Evolutionary conservation across 2,888 invertebrate species (phyloP).

Genomic region (Enchytraeus crypticus): DNA sequence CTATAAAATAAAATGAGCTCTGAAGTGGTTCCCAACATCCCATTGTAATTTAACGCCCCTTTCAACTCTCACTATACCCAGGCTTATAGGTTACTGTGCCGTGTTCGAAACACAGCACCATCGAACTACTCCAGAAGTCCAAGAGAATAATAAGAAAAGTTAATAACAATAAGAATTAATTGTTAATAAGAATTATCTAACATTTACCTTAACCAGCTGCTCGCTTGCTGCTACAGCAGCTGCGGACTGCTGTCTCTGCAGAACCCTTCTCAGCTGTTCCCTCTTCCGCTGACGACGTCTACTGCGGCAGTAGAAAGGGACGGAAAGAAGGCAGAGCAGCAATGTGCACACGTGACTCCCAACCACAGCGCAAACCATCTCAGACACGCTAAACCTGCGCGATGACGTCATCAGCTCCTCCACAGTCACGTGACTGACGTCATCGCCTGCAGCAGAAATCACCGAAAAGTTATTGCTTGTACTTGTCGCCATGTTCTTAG

Average conservation of each 20-base stretch:
- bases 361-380: constrained; percentile 43
- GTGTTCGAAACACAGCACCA: too few relatives aligned
- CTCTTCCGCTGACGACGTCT: not conserved
- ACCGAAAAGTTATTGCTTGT: too few relatives aligned
- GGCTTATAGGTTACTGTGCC: too few relatives aligned
- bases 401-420: not conserved
- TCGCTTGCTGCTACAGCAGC: not conserved
- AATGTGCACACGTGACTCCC: constrained; percentile 45
- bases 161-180: too few relatives aligned
- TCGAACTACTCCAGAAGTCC: too few relatives aligned
- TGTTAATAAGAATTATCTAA: too few relatives aligned
- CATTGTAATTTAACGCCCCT: too few relatives aligned
- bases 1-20: too few relatives aligned
- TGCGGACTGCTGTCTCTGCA: not conserved
- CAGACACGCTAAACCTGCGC: constrained; percentile 35
- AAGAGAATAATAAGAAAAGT: too few relatives aligned
- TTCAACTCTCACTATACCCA: too few relatives aligned
- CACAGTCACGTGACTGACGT: not conserved
- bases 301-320: not conserved
- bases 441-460: not conserved
- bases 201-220: not conserved
- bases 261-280: not conserved
- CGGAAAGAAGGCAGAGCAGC: constrained; percentile 33
- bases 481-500: too few relatives aligned
- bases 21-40: too few relatives aligned